phyloP scores from a whole-genome alignment of 2,888 invertebrate species.

The Drosophila paranaensis region DNA sequence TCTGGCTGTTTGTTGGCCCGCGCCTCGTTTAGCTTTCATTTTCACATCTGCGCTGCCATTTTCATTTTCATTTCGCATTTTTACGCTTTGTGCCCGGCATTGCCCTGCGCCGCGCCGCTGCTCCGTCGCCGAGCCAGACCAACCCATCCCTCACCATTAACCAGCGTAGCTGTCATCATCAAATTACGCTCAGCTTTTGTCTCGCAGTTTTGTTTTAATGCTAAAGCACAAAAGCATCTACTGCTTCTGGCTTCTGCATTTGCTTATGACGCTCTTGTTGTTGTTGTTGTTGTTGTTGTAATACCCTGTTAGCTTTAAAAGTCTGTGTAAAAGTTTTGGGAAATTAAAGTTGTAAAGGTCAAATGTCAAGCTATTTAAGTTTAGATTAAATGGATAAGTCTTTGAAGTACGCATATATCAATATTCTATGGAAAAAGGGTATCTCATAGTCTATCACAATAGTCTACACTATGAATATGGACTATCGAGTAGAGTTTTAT shows the following conservation, averaged over 20 bases:
- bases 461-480: background rate
- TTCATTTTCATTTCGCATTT: conserved; percentile 59
- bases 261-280: conserved; percentile 16
- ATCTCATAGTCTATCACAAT: background rate
- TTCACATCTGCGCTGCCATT: conserved; percentile 63
- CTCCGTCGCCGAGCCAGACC: background rate
- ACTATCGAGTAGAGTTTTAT: background rate
- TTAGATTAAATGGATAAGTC: background rate
- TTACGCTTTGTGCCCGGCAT: conserved; percentile 45
- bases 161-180: conserved; percentile 70
- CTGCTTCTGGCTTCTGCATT: conserved; percentile 30
- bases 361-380: background rate
- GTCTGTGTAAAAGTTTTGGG: too few relatives aligned
- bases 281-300: conserved; percentile 18
- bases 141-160: conserved; percentile 32
- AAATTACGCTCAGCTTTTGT: conserved; percentile 70
- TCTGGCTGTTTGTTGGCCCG: conserved; percentile 39
- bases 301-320: conserved; percentile 1
- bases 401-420: too few relatives aligned
- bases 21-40: conserved; percentile 58
- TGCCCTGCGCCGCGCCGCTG: background rate
- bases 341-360: background rate
- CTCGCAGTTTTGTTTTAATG: conserved; percentile 57
- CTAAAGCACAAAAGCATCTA: conserved; percentile 41
- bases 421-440: background rate